Evolutionary conservation across 2,113 vertebrate genomes (phyloP).

Genomic region (Corythornis vintsioides): DNA sequence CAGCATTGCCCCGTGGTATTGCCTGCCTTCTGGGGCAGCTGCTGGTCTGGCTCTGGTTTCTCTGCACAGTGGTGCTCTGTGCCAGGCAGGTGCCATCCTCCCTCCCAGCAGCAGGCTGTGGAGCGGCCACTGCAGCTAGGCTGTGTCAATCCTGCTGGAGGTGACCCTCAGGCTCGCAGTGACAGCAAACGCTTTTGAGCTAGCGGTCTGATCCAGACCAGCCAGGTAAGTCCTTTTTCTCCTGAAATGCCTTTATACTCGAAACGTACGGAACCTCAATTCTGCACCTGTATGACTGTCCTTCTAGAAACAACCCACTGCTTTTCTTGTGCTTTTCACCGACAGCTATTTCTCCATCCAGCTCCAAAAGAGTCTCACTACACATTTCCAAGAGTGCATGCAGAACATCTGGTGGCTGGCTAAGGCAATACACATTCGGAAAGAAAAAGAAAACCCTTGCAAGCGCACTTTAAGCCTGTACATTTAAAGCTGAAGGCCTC

Average conservation of each 20-base stretch:
- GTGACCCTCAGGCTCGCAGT: neutral
- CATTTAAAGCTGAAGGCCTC: conserved; percentile 84
- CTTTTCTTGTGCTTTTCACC: conserved; percentile 62
- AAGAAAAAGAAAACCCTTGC: conserved; percentile 73
- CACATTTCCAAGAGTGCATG: conserved; percentile 76
- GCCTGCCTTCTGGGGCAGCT: neutral
- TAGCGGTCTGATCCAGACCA: neutral
- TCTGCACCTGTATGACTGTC: neutral
- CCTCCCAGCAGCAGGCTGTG: neutral
- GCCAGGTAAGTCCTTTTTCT: neutral
- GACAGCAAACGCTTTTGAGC: neutral
- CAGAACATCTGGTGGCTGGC: conserved; percentile 81
- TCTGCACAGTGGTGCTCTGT: fast-evolving
- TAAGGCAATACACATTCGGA: conserved; percentile 85
- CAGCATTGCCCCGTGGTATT: neutral
- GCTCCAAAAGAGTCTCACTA: conserved; percentile 67
- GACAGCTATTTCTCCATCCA: conserved; percentile 57
- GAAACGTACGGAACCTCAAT: neutral
- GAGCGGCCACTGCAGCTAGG: neutral
- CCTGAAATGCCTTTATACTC: neutral
- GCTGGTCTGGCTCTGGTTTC: neutral
- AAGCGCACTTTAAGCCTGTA: conserved; percentile 83
- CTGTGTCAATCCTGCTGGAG: neutral
- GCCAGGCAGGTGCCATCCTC: neutral
- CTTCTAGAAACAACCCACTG: neutral